These are phyloP conservation scores for Andrena marginata DNA, from an alignment of 2,888 invertebrate species.

Conservation along the genomic window DNA sequence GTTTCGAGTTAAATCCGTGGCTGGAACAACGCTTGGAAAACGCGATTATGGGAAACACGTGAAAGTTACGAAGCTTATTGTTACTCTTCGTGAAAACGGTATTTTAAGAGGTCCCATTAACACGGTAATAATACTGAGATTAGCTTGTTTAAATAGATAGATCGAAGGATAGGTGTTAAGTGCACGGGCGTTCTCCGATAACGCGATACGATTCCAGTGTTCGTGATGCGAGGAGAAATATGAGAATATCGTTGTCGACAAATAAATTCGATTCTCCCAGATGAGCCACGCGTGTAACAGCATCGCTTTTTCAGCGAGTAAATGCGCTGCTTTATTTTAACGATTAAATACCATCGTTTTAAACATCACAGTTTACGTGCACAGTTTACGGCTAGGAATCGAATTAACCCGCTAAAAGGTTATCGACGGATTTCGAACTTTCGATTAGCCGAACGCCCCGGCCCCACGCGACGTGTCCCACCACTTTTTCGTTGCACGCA, in stretches of 20 bases:
- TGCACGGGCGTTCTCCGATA: slow-evolving; percentile 3
- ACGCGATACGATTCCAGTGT: slow-evolving; percentile 7
- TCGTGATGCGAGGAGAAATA: background rate
- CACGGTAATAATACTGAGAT: background rate
- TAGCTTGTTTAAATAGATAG: slow-evolving; percentile 5
- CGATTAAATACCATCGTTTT: slow-evolving; percentile 7
- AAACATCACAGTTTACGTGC: background rate
- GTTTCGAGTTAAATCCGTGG: background rate
- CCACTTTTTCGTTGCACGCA: background rate
- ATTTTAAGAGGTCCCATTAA: background rate
- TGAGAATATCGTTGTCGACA: slow-evolving; percentile 1
- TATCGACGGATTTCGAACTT: slow-evolving; percentile 2
- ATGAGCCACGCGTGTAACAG: background rate
- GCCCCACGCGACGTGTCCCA: background rate
- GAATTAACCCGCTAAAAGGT: background rate
- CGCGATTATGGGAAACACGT: slow-evolving; percentile 18
- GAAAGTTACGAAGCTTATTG: slow-evolving; percentile 2
- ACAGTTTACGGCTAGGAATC: background rate
- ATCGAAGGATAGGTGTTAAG: background rate
- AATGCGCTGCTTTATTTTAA: background rate
- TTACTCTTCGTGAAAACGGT: slow-evolving; percentile 8
- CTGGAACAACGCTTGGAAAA: background rate
- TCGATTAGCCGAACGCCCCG: background rate
- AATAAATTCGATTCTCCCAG: background rate
- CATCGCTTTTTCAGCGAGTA: background rate